These are phyloP conservation scores for Kradibia gibbosae DNA, from an alignment of 1,140 invertebrate species.

Conservation along the genomic window DNA sequence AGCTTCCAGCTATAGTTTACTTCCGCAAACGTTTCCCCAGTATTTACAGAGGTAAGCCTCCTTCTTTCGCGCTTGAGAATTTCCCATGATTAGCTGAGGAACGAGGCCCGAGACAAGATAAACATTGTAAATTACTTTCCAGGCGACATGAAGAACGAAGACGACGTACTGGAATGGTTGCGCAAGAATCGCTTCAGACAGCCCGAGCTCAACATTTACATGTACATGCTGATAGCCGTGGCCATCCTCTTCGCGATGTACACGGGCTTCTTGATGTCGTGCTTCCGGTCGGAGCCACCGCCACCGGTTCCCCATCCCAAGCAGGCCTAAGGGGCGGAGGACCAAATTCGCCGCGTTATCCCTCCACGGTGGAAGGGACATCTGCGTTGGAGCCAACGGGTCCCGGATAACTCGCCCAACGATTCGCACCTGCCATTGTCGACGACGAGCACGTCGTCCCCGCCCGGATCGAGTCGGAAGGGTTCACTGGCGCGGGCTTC, in stretches of 20 bases:
- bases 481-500: too few species aligned
- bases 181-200: conserved; percentile 93
- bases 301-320: conserved; percentile 76
- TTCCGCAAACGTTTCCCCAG: conserved; percentile 95
- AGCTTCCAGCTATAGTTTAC: conserved; percentile 92
- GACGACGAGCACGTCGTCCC: too few species aligned
- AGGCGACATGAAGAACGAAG: conserved; percentile 88
- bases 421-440: too few species aligned
- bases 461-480: too few species aligned
- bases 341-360: background rate
- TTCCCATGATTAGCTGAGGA: too few species aligned
- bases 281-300: conserved; percentile 81
- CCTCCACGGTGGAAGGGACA: too few species aligned
- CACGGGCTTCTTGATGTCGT: conserved; percentile 91
- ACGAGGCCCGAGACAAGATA: background rate
- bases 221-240: conserved; percentile 92
- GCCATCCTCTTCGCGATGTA: conserved; percentile 90
- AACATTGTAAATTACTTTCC: background rate
- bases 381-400: background rate
- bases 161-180: conserved; percentile 93
- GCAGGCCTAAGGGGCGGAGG: conserved; percentile 75
- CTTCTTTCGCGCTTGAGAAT: background rate
- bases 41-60: conserved; percentile 87
- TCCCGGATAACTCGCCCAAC: background rate
- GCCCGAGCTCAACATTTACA: conserved; percentile 94